Conservation (phyloP, 2,888 invertebrate genomes). For the Cordilura impudica region DNA sequence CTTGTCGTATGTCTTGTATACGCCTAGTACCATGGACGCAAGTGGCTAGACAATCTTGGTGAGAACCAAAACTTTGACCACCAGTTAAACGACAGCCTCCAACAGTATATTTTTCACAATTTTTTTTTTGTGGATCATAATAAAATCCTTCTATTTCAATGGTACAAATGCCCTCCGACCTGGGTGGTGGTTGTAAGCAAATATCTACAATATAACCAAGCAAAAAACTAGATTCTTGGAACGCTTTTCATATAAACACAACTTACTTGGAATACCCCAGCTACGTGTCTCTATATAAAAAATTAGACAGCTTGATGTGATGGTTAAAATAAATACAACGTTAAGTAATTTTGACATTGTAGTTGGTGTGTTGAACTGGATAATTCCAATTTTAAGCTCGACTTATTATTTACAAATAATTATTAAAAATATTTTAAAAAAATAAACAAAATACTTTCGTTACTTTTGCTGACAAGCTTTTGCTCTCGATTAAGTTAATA, state of each 20-base stretch:
- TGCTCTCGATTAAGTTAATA: conserved; percentile 47
- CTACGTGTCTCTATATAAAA: conserved; percentile 53
- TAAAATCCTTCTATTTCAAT: conserved; percentile 75
- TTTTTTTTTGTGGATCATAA: conserved; percentile 70
- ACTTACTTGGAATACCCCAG: conserved; percentile 66
- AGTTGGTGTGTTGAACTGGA: conserved; percentile 42
- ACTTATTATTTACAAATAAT: conserved; percentile 20
- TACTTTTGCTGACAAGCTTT: not conserved
- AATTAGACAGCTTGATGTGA: conserved; percentile 15
- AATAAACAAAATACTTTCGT: conserved; percentile 22
- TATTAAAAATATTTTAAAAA: not conserved
- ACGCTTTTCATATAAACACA: not conserved
- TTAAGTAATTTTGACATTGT: conserved; percentile 40
- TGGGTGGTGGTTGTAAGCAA: conserved; percentile 72
- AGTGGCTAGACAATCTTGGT: conserved; percentile 71
- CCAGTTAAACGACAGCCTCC: conserved; percentile 72
- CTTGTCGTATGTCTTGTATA: conserved; percentile 68
- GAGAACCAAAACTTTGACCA: conserved; percentile 75
- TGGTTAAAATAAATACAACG: conserved; percentile 28
- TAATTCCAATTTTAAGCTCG: conserved; percentile 43
- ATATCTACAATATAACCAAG: conserved; percentile 66
- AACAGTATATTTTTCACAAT: conserved; percentile 72
- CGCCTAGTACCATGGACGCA: conserved; percentile 71
- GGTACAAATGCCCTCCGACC: conserved; percentile 74
- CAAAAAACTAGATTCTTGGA: not conserved